Base-by-base conservation (phyloP, 23 tunicate species). In the Pegea sp. region DNA sequence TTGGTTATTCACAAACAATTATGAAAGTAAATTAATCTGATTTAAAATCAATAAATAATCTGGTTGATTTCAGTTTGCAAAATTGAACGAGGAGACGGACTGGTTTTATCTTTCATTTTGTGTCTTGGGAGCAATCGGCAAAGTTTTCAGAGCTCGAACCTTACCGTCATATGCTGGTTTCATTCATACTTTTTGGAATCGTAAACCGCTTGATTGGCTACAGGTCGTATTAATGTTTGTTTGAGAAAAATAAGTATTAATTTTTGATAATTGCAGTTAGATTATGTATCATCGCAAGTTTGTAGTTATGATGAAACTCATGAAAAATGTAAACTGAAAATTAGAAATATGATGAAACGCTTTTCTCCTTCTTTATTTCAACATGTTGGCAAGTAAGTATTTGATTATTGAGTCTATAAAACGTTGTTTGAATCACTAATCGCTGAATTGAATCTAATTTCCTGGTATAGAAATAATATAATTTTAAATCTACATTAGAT, bases 131-230 rank as follows among this genome's bases (percentile, higher is more conserved):
- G 93, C 93, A 7, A 81, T 81, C 19, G 93, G 93, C 29, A 81
- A 81, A 56, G 66, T 81, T 0, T 81, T 71, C 31, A 60, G 69
- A 26, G 28, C 54, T 16, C 7, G 56, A 1, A 67, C 70, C 2
- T 49, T 81, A 2, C 80, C 93, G 16, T 33, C 79, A 3, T 72
- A 72, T 48, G 78, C 93, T 0, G 42, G 76, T 3, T 81, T 81
- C 52, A 48, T 81, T 26, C 93, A 81, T 30, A 58, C 57, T n/a
- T 81, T 81, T 61, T 81, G 93, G 93, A 81, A 81, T 57, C 33
- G 74, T 44, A 81, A 81, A 55, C 93, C 93, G 6, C 62, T 81
- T 6, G 93, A 81, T 54, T 81, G 93, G 93, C 69, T 81, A 22
- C 75, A 72, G 56, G 79, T 72, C 2, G 38, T 54, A 23, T 20